Evolutionary conservation across 2,113 vertebrate species (phyloP).

Genomic region (Mixornis gularis): DNA sequence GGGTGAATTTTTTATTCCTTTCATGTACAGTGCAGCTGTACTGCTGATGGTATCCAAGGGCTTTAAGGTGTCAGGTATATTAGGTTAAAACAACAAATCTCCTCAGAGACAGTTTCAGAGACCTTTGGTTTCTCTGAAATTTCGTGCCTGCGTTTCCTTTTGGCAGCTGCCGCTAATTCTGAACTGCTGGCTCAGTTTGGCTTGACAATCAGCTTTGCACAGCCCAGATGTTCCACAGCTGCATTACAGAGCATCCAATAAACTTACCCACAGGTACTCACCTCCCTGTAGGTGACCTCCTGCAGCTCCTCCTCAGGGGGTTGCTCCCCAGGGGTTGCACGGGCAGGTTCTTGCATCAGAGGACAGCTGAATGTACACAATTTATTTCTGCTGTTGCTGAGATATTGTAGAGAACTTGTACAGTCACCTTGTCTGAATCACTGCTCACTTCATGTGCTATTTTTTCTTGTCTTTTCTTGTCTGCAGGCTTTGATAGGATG

Average conservation of each 20-base stretch:
- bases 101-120: background rate
- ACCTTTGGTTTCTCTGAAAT: background rate
- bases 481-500: background rate
- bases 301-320: accelerated
- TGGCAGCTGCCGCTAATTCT: background rate
- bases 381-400: background rate
- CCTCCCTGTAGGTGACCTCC: background rate
- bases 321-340: background rate
- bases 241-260: background rate
- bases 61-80: background rate
- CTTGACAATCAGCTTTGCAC: background rate
- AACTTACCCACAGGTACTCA: background rate
- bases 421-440: background rate
- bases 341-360: background rate
- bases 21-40: background rate
- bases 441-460: background rate
- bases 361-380: background rate
- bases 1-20: background rate
- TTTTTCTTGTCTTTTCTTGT: background rate
- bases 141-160: background rate
- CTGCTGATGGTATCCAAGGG: background rate
- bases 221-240: background rate
- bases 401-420: background rate
- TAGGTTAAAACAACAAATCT: background rate
- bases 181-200: background rate